Base-by-base conservation (phyloP, 2,797 vertebrate genomes). In the Pipistrellus pipistrellus region DNA sequence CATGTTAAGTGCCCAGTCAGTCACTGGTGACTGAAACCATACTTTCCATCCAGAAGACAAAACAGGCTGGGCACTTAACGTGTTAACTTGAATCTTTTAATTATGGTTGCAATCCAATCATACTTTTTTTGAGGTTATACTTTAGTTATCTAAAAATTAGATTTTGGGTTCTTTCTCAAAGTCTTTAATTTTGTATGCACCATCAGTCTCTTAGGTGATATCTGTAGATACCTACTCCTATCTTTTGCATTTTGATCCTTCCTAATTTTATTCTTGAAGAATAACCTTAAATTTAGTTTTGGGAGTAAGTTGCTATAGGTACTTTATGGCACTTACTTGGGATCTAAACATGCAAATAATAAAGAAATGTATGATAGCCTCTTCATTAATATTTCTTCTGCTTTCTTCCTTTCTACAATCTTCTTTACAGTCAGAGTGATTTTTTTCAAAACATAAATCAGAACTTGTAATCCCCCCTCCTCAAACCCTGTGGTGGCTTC, bases 101-200 rank as follows among this genome's bases (percentile, higher is more conserved):
- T 85, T 76, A 57, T n/a, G 32, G 18, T 48, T 82, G 15, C 1
- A 55, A 38, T 82, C 21, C 1, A 53, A 0, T 66, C 23, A 35
- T 89, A 82, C 38, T 55, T 88, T 80, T 4, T 59, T 85, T 95
- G 84, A 85, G 5, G 12, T 72, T 77, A 51, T 10, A 86, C 44
- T 89, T 92, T 13, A n/a, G 11, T 88, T 93, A 73, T 83, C 23
- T 94, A 90, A 78, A 84, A 87, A 48, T 84, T 57, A 93, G 25
- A 53, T 93, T 88, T 89, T 38, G 53, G n/a, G 20, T 25, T 89
- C 23, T 82, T 72, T 92, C 53, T 77, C n/a, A 44, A 66, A 66
- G 32, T 62, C 62, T 77, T 85, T 62, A 27, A 32, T 91, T 91
- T 95, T 32, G 15, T 44, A 18, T 59, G n/a, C 2, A 38, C 6